Conservation (phyloP, 2,797 vertebrate genomes). For the Rhinogobio ventralis region DNA sequence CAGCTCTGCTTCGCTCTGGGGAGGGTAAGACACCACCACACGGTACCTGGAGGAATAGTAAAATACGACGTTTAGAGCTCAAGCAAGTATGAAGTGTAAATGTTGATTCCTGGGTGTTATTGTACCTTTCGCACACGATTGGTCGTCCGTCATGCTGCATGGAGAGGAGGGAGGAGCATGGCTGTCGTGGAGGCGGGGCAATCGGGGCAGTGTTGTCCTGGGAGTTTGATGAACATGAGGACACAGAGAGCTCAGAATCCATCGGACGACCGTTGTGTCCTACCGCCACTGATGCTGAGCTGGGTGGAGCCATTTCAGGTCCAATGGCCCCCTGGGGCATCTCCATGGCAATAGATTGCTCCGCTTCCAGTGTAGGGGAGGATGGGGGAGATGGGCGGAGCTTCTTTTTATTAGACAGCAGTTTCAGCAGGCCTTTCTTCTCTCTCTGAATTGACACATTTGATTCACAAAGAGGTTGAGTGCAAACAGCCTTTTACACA, state of each 20-base stretch:
- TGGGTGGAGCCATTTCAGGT: constrained; percentile 77
- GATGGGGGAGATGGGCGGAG: constrained; percentile 90
- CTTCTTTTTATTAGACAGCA: constrained; percentile 95
- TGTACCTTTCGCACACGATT: constrained; percentile 94
- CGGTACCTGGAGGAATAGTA: constrained; percentile 83
- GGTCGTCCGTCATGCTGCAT: constrained; percentile 87
- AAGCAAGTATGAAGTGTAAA: neutral
- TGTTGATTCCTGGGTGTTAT: neutral
- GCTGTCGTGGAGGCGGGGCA: constrained; percentile 93
- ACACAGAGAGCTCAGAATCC: constrained; percentile 76
- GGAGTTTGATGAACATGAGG: constrained; percentile 66
- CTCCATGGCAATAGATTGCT: constrained; percentile 80
- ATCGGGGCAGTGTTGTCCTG: constrained; percentile 84
- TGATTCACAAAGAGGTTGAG: neutral
- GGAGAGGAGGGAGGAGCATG: constrained; percentile 91
- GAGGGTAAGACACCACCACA: constrained; percentile 97
- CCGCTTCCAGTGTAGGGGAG: constrained; percentile 91
- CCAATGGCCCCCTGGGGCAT: constrained; percentile 86
- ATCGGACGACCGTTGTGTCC: constrained; percentile 66
- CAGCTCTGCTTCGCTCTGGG: constrained; percentile 98
- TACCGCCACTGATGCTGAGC: constrained; percentile 44
- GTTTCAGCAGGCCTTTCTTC: constrained; percentile 94
- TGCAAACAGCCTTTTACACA: neutral
- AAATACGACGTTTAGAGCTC: constrained; percentile 38
- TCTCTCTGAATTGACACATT: constrained; percentile 83